Evolutionary conservation across 2,113 vertebrate genomes (phyloP), one percentile per base, ranked within the genome.

Genomic region (Jacana jacana): DNA sequence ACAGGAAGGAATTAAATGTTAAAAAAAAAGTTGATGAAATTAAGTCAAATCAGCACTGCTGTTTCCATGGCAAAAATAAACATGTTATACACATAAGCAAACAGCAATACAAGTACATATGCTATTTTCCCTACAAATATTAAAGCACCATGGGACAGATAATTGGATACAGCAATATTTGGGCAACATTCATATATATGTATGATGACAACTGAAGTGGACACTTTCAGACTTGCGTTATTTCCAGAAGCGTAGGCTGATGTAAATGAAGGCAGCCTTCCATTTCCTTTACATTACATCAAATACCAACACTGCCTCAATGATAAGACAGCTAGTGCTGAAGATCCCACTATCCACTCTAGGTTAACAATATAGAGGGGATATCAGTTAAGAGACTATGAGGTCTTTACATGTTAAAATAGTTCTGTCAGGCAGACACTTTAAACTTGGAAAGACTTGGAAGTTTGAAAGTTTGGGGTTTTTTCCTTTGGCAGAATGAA

Each of bases 11-110:
- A 76, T 69, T 48, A 31, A 72, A 66, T 4, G 5, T 31, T 55
- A 48, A 30, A 66, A 70, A 49, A 73, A 33, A 55, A 37, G 10
- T 39, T 61, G 61, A 94, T 51, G 11, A 92, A 86, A 87, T 88
- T 61, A 94, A 87, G 51, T 88, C 60, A 87, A 73, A 52, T 86
- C 55, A 89, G 76, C 65, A 81, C 6, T 37, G n/a, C 42, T 71
- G 54, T 96, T 94, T 77, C 91, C 80, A 93, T 66, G 57, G 82
- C 76, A 93, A 69, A 77, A 31, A 57, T 31, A 33, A 22, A 55
- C 33, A 54, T 73, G 63, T 55, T 78, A 46, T 25, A 94, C 51
- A 83, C 46, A 60, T 40, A 93, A 18, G 64, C 46, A 88, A 95
- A 86, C 58, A 60, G 49, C 51, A 86, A 37, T 65, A 37, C 1